Evolutionary conservation across 2,113 vertebrate genomes (phyloP), one percentile per base, ranked within the genome.

Genomic region (Columbina picui): DNA sequence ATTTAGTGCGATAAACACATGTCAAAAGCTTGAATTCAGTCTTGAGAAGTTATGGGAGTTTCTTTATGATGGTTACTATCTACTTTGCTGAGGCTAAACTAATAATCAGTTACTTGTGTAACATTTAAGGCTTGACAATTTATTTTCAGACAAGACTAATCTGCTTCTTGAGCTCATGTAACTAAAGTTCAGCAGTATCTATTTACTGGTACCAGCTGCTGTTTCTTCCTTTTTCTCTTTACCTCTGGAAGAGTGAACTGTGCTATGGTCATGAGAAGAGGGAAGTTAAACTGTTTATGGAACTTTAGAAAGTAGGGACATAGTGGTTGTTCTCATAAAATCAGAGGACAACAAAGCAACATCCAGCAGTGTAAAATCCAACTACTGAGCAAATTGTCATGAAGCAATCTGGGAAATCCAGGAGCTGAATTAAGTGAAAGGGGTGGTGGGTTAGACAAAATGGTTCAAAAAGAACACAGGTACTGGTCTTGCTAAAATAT

Each of bases 261-360:
- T 60, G 20, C 7, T 50, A 3, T 53, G 9, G 17, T 36, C 10
- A 34, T 7, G 3, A 84, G 27, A 84, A 74, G 2, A 19, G 9
- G 11, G 23, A 68, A 23, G 3, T 10, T 4, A 71, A 63, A 56
- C 4, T 7, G 47, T 30, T n/a, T 20, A 20, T 0, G 6, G 25
- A 60, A 45, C 80, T 57, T 91, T 53, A 68, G 16, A 41, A 70
- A 50, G 19, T 19, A 70, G 36, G 16, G 14, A 38, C 9, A 23
- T 50, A 64, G 52, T 19, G 7, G 21, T 50, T 45, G 17, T 68
- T 79, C 20, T 55, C 10, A 55, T 73, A 1, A 60, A 53, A 53
- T 22, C 14, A 83, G 50, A 50, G 25, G 16, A 56, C 25, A 91
- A 7, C 5, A 34, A 70, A 93, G 20, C 9, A 38, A 17, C 0